Conservation (phyloP, 2,113 vertebrate genomes). For the Pungitius pungitius region DNA sequence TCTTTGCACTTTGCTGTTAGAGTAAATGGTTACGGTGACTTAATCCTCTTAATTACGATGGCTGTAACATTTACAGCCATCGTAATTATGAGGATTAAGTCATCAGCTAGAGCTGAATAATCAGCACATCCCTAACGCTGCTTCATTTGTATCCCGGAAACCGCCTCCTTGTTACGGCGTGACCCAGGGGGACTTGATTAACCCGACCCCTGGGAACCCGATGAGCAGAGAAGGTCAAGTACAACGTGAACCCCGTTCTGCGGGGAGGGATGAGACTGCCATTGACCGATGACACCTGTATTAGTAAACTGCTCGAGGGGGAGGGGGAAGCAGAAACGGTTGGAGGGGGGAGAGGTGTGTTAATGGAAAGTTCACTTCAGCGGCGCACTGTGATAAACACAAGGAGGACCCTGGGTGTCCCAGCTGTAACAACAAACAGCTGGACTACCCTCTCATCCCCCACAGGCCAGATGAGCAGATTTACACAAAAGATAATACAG, state of each 20-base stretch:
- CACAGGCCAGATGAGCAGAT: conserved; percentile 31
- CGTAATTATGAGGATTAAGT: conserved; percentile 26
- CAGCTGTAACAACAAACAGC: conserved; percentile 73
- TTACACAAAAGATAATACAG: conserved; percentile 53
- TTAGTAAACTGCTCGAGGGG: conserved; percentile 47
- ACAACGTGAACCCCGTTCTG: conserved; percentile 14
- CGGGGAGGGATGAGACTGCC: conserved; percentile 23
- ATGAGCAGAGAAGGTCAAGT: conserved; percentile 44
- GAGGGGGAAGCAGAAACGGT: conserved; percentile 3
- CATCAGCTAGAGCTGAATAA: conserved; percentile 22
- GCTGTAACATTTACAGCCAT: conserved; percentile 24
- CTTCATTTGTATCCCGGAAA: conserved; percentile 44
- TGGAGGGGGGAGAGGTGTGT: conserved; percentile 1
- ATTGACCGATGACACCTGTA: conserved; percentile 58
- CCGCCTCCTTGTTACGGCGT: not conserved
- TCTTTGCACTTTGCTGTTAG: conserved; percentile 54
- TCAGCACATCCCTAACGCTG: conserved; percentile 17
- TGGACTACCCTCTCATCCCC: conserved; percentile 22
- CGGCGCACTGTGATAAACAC: conserved; percentile 72
- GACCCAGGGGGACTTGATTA: conserved; percentile 58
- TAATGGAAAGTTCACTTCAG: conserved; percentile 60
- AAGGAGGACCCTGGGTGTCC: conserved; percentile 69
- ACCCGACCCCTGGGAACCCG: conserved; percentile 32
- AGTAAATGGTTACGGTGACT: conserved; percentile 24
- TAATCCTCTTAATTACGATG: no score